Evolutionary conservation across 1,140 invertebrate species (phyloP), one percentile per base, ranked within the genome.

Genomic region (Manduca sexta): DNA sequence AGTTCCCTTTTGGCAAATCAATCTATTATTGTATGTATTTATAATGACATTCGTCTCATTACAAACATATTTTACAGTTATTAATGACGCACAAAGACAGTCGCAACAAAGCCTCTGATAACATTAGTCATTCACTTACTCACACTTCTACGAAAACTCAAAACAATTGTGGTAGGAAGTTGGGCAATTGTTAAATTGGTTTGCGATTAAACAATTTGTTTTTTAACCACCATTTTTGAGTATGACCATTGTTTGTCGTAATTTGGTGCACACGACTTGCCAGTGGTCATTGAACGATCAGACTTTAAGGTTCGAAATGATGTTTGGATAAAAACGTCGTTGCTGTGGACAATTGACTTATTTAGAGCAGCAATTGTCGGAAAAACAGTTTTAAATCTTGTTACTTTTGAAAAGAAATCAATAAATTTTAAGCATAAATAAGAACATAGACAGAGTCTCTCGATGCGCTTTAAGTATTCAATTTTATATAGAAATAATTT

Each of bases 311-410:
- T 5, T 35, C 5, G 7, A 35, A 12, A 35, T 12, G 5, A 35
- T 11, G 5, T 12, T n/a, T 35, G 7, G 5, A 41, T 52, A 61
- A 52, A 49, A 52, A 60, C 52, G 18, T 57, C 57, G 51, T 49
- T 59, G 59, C 13, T 60, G 49, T 40, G 41, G n/a, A 11, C 26
- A 49, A 55, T 63, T 39, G 45, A 60, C 52, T 44, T 63, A 55
- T 50, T 47, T 51, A 51, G 52, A 54, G 48, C 5, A 34, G 14
- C 10, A 42, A 49, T 57, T 44, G 44, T 48, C 65, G 21, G 21
- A 2, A 26, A 26, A 26, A 26, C 8, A 26, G 21, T n/a, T n/a
- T n/a, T n/a, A n/a, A n/a, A n/a, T n/a, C n/a, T n/a, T n/a, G n/a
- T n/a, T n/a, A n/a, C n/a, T n/a, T n/a, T n/a, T n/a, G n/a, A n/a